Evolutionary conservation across 2,888 invertebrate species (phyloP).

Genomic region (Machimus atricapillus): DNA sequence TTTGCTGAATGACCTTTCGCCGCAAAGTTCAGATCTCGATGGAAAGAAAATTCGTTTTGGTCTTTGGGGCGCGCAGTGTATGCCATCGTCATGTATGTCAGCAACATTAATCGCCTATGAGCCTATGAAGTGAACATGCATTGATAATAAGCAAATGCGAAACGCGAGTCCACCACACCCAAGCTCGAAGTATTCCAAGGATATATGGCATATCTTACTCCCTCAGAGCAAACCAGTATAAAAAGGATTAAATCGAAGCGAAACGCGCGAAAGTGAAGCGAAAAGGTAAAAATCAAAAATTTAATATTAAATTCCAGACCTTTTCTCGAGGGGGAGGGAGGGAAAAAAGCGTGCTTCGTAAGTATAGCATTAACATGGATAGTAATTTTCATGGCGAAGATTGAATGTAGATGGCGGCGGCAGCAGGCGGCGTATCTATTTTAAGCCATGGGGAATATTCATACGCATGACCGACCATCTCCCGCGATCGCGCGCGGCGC

Average conservation of each 20-base stretch:
- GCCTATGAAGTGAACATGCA: not conserved
- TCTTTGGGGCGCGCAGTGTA: not conserved
- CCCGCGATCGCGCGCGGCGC: not conserved
- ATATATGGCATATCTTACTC: not conserved
- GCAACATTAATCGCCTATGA: not conserved
- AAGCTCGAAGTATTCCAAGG: not conserved
- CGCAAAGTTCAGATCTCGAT: not conserved
- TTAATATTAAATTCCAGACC: not conserved
- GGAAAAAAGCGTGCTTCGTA: not conserved
- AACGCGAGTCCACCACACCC: not conserved
- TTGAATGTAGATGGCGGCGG: slow-evolving; percentile 22
- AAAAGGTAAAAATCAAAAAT: not conserved
- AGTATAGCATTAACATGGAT: slow-evolving; percentile 10
- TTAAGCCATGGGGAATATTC: slow-evolving; percentile 27
- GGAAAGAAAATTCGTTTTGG: not conserved
- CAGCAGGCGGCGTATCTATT: slow-evolving; percentile 16
- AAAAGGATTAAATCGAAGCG: not conserved
- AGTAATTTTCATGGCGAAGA: slow-evolving; percentile 24
- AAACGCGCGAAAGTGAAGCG: not conserved
- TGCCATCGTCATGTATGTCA: not conserved
- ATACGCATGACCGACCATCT: slow-evolving; percentile 35
- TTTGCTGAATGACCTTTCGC: not conserved
- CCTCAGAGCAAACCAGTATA: not conserved
- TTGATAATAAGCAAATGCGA: not conserved
- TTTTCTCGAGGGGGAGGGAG: not conserved